Conservation (phyloP, 2,113 vertebrate species). For the Chaenocephalus aceratus region DNA sequence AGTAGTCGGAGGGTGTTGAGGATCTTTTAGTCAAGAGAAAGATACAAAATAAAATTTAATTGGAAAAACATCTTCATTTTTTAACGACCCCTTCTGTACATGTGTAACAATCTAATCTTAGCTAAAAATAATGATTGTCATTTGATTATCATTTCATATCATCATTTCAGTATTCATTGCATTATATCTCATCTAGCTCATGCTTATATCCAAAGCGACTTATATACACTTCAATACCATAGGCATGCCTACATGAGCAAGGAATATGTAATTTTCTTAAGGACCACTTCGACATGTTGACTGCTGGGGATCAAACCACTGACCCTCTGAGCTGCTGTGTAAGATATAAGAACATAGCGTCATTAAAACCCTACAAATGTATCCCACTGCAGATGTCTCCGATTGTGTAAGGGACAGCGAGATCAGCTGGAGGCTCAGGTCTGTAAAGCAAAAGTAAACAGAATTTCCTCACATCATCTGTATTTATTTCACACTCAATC, state of each 20-base stretch:
- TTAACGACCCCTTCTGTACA: too few species aligned
- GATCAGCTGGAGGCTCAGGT: not conserved
- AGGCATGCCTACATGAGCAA: too few species aligned
- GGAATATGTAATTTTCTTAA: too few species aligned
- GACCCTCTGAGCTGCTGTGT: too few species aligned
- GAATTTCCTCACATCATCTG: slow-evolving; percentile 20
- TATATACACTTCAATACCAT: too few species aligned
- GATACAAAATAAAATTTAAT: not conserved
- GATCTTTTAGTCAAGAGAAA: not conserved
- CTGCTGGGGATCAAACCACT: too few species aligned
- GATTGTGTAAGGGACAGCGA: not conserved
- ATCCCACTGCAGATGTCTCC: not conserved
- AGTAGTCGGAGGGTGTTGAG: not conserved
- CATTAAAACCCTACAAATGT: not conserved
- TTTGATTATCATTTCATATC: not conserved
- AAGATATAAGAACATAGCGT: not conserved
- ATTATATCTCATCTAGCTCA: too few species aligned
- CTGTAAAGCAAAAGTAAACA: not conserved
- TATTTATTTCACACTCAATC: slow-evolving; percentile 36
- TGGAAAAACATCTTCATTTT: not conserved
- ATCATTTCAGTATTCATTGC: not conserved
- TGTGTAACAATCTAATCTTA: not conserved
- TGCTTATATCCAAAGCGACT: too few species aligned
- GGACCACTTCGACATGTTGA: too few species aligned
- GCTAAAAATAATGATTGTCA: not conserved